Base-by-base conservation (phyloP, 2,797 vertebrate species). In the Danionella dracula region DNA sequence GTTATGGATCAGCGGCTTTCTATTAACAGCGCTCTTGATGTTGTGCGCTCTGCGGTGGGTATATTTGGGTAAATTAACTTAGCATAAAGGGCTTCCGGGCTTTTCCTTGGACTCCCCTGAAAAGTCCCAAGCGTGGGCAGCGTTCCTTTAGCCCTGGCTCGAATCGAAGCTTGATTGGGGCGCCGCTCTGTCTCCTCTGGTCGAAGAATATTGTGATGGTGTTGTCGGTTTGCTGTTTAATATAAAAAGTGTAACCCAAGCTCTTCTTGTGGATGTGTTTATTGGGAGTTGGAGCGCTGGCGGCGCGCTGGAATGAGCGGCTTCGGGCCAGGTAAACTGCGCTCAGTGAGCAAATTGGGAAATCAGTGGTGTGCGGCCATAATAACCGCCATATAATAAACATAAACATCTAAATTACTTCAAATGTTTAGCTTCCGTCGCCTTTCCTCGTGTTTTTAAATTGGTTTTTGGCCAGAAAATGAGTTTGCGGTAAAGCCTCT, bases 1-100 rank as follows among this genome's bases (percentile, higher is more conserved):
- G 94, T 93, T 91, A 96, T 84, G 95, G 97, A 98, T 98, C 95
- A 96, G 90, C 86, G 88, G 83, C 84, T 97, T 99, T 95, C 94
- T 93, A 97, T 97, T 97, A 97, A 92, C 85, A 85, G 89, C 91
- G 88, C 88, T 87, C 88, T 89, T 88, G 90, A 91, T 90, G 87
- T 82, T 81, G 89, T 81, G 86, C 85, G 0, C 1, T 74, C 74
- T 67, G 79, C 78, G 34, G 80, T 82, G 79, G 88, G 84, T 90
- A 91, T 88, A 93, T 90, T 90, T 91, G 87, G 85, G 81, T 89
- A 91, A 92, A 93, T 93, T 92, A 91, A 93, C 88, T 87, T 88
- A 83, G 85, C 88, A 87, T 82, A 78, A 88, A 86, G 83, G 85
- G 87, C 87, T 90, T 42, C 75, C 37, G 89, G 90, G 88, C 86